Percentiles rank a stretch among this genome's conserved stretches.
Evolutionary conservation across 2,888 invertebrate species (phyloP).

Genomic region (Zelleria hepariella): DNA sequence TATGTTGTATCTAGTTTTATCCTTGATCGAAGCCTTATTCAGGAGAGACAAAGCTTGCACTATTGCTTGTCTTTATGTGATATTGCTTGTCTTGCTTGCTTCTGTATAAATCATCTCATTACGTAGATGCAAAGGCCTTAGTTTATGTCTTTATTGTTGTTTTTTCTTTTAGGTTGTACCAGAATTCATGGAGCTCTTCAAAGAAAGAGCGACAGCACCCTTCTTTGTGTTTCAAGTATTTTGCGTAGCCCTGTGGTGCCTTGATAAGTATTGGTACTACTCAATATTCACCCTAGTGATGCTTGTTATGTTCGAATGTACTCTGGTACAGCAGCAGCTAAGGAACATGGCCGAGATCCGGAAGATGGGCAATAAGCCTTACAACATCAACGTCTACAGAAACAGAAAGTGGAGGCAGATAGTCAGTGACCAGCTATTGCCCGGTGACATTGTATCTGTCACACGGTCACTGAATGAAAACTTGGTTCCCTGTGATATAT

Average conservation of each 20-base stretch:
- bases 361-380: constrained; percentile 99
- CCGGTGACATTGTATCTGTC: constrained; percentile 97
- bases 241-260: constrained; percentile 98
- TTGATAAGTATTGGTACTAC: constrained; percentile 99
- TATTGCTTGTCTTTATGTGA: too few relatives aligned
- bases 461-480: constrained; percentile 90
- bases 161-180: constrained; percentile 82
- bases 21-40: too few relatives aligned
- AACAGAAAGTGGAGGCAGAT: constrained; percentile 91
- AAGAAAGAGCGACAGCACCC: constrained; percentile 98
- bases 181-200: constrained; percentile 96
- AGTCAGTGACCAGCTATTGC: constrained; percentile 89
- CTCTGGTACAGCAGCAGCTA: constrained; percentile 97
- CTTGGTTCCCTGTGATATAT: constrained; percentile 96
- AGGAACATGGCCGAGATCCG: constrained; percentile 98
- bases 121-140: too few relatives aligned
- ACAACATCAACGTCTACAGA: constrained; percentile 90
- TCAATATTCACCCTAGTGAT: constrained; percentile 96
- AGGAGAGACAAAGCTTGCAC: too few relatives aligned
- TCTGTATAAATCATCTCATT: too few relatives aligned
- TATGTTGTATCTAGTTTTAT: too few relatives aligned
- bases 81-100: too few relatives aligned
- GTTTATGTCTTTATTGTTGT: too few relatives aligned
- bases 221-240: constrained; percentile 99
- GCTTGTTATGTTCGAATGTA: constrained; percentile 97